phyloP scores from a whole-genome alignment of 1,140 invertebrate genomes.

The Cydia splendana region DNA sequence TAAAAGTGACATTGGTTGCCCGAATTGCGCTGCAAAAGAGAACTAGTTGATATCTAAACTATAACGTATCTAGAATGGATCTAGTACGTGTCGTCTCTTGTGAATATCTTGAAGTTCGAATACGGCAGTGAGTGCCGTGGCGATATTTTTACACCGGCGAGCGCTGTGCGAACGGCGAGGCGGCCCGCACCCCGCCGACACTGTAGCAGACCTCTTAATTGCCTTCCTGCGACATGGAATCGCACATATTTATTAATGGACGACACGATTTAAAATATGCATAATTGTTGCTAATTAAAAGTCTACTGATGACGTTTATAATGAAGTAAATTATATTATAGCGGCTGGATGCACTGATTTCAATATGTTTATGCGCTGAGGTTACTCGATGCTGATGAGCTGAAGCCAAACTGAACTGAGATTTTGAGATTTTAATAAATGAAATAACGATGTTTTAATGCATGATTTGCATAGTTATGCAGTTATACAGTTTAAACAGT shows the following conservation, averaged over 20 bases:
- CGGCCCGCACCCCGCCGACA: not conserved
- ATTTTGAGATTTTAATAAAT: not conserved
- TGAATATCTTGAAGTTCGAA: too few species aligned
- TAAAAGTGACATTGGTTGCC: too few species aligned
- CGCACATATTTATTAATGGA: constrained; percentile 32
- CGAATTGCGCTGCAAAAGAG: too few species aligned
- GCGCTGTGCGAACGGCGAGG: not conserved
- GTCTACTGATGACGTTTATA: constrained; percentile 38
- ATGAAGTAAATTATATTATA: constrained; percentile 40
- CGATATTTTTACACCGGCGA: constrained; percentile 2
- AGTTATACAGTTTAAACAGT: not conserved
- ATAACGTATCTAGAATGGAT: too few species aligned
- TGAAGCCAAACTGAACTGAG: not conserved
- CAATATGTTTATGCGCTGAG: constrained; percentile 23
- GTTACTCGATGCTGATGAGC: not conserved
- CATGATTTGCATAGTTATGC: not conserved
- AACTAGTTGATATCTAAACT: too few species aligned
- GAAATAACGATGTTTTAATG: not conserved
- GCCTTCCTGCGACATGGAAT: constrained; percentile 28
- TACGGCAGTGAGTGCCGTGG: too few species aligned
- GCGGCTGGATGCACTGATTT: constrained; percentile 35
- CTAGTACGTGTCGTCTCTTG: too few species aligned
- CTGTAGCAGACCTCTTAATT: constrained; percentile 26
- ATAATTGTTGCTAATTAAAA: constrained; percentile 52
- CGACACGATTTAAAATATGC: constrained; percentile 45